Evolutionary conservation across 37 sponge, comb jelly and placozoan genomes (phyloP).

Genomic region (Eunapius fragilis): DNA sequence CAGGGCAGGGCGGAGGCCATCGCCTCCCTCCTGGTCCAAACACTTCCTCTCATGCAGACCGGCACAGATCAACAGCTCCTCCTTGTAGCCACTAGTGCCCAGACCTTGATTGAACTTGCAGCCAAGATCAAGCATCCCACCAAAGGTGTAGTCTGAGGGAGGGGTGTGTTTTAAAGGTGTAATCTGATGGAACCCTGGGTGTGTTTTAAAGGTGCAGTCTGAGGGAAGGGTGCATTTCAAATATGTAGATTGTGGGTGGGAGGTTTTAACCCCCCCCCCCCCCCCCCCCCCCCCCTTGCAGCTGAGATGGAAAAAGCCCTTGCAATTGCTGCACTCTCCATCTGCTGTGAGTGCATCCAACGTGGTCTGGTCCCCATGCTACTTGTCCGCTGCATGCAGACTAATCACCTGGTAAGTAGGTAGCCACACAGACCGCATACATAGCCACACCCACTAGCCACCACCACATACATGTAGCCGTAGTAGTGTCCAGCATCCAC

Average conservation of each 20-base stretch:
- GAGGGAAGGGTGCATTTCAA: not conserved
- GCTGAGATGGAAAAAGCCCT: too few relatives aligned
- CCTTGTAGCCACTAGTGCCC: not conserved
- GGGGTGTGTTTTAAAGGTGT: not conserved
- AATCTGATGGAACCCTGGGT: not conserved
- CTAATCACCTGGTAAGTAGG: not conserved
- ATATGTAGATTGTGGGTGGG: not conserved
- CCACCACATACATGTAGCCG: too few relatives aligned
- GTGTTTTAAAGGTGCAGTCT: not conserved
- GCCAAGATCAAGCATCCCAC: not conserved
- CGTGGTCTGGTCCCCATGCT: not conserved
- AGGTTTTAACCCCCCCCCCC: too few relatives aligned
- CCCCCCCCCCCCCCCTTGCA: too few relatives aligned
- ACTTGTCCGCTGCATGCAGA: not conserved
- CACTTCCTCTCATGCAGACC: slow-evolving; percentile 6
- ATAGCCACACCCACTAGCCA: too few relatives aligned
- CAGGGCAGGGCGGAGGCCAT: not conserved
- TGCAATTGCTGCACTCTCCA: not conserved
- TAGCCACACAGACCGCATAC: too few relatives aligned
- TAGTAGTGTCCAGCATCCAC: too few relatives aligned
- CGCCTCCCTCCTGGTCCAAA: not conserved
- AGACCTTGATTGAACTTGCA: not conserved
- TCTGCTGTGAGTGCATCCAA: not conserved
- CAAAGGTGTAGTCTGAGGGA: not conserved
- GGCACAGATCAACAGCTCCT: not conserved